Evolutionary conservation across 2,888 invertebrate species (phyloP).

Genomic region (Eurois occulta): DNA sequence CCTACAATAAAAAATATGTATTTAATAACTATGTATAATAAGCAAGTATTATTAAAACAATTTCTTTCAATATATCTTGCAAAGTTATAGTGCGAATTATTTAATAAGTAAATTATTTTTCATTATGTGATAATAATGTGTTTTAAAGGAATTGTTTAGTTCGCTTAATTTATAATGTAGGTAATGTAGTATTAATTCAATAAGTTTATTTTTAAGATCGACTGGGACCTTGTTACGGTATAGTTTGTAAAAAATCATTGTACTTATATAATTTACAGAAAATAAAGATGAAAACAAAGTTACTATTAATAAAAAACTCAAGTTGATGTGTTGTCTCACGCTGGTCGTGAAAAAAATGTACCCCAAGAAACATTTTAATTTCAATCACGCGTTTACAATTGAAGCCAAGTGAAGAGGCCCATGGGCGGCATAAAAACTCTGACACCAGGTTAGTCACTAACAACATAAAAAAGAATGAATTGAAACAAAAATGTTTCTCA

Average conservation of each 20-base stretch:
- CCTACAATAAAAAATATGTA: conserved; percentile 39
- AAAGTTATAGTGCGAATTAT: conserved; percentile 39
- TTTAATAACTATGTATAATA: conserved; percentile 24
- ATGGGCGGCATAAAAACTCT: too few species aligned
- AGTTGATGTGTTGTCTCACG: not conserved
- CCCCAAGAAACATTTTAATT: not conserved
- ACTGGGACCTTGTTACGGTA: conserved; percentile 4
- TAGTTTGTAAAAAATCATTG: conserved; percentile 13
- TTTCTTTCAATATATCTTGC: conserved; percentile 14
- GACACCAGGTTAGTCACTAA: too few species aligned
- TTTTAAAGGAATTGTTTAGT: conserved; percentile 42
- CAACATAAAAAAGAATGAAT: too few species aligned
- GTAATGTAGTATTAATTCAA: conserved; percentile 44
- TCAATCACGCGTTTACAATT: not conserved
- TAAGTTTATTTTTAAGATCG: conserved; percentile 19
- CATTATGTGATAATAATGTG: conserved; percentile 17
- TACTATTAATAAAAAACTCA: not conserved
- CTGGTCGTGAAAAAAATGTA: conserved; percentile 17
- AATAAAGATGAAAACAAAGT: not conserved
- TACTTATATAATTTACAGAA: not conserved
- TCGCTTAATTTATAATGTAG: conserved; percentile 29
- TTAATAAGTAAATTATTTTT: conserved; percentile 56
- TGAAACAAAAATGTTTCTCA: not conserved
- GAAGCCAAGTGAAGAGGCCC: not conserved
- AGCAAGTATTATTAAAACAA: conserved; percentile 60